Percentiles rank a stretch among this genome's conserved stretches.
Evolutionary conservation across 2,888 invertebrate genomes (phyloP).

Genomic region (Drosophila pullipes): DNA sequence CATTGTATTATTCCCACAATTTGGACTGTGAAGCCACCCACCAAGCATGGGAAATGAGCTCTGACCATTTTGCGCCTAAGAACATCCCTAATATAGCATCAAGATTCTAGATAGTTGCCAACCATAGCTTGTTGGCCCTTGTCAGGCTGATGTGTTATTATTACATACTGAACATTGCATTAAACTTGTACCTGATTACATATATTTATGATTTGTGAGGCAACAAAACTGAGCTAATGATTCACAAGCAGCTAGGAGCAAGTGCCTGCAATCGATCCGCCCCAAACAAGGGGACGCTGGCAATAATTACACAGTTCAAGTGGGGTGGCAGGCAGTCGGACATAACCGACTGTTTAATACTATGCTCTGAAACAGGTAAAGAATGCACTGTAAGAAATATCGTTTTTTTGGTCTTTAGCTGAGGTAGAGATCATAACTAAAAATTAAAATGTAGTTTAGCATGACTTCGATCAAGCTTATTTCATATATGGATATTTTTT

Average conservation of each 20-base stretch:
- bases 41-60: conserved; percentile 67
- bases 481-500: not conserved
- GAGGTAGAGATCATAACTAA: not conserved
- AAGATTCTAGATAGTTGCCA: conserved; percentile 29
- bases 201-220: conserved; percentile 62
- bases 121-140: conserved; percentile 35
- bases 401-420: not conserved
- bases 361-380: not conserved
- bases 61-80: conserved; percentile 60
- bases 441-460: not conserved
- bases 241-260: conserved; percentile 21
- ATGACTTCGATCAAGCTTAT: not conserved
- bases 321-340: not conserved
- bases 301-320: conserved; percentile 56
- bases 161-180: conserved; percentile 44
- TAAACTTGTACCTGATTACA: conserved; percentile 66
- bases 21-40: conserved; percentile 65
- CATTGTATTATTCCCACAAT: conserved; percentile 59
- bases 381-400: not conserved
- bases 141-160: conserved; percentile 10
- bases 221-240: conserved; percentile 49
- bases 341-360: not conserved
- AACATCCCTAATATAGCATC: conserved; percentile 46
- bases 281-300: conserved; percentile 41
- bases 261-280: not conserved